A percentile compares a stretch with the other conserved stretches of the same genome.
Conservation (phyloP, 2,888 invertebrate species). For the Epistrophe grossulariae region DNA sequence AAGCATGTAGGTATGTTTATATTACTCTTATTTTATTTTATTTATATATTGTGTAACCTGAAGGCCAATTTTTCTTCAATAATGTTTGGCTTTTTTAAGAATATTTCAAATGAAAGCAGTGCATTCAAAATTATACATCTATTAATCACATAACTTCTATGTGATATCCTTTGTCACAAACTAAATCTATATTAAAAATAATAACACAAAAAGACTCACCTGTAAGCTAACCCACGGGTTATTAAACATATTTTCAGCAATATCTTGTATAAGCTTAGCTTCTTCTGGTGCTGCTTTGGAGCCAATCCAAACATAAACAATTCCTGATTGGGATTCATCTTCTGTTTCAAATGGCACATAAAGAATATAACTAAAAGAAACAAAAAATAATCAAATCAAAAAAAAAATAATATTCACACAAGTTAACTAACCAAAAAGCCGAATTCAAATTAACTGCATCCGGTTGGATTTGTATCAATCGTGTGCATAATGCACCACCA, state of each 20-base stretch:
- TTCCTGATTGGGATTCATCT: slow-evolving; percentile 91
- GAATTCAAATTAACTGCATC: slow-evolving; percentile 95
- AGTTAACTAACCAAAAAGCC: slow-evolving; percentile 92
- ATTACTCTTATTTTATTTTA: too few relatives aligned
- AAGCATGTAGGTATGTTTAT: too few relatives aligned
- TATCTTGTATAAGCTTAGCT: slow-evolving; percentile 93
- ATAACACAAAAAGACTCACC: slow-evolving; percentile 84
- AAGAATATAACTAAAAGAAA: slow-evolving; percentile 90
- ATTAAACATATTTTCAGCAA: slow-evolving; percentile 96
- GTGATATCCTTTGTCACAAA: not conserved
- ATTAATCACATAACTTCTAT: not conserved
- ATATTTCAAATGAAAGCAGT: not conserved
- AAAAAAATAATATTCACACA: not conserved
- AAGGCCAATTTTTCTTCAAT: too few relatives aligned
- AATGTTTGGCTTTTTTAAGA: too few relatives aligned
- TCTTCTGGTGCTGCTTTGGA: slow-evolving; percentile 93
- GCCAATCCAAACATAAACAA: slow-evolving; percentile 98
- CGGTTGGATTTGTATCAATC: slow-evolving; percentile 95
- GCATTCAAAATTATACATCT: not conserved
- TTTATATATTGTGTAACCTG: too few relatives aligned
- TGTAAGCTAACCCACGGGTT: slow-evolving; percentile 91
- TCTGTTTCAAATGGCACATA: slow-evolving; percentile 96
- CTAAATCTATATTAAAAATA: not conserved
- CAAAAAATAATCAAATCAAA: slow-evolving; percentile 42
- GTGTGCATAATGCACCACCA: slow-evolving; percentile 96